Percentiles rank a stretch among this genome's conserved stretches.
Evolutionary conservation across 2,797 vertebrate species (phyloP).

Genomic region (Atherinosoma microstoma): DNA sequence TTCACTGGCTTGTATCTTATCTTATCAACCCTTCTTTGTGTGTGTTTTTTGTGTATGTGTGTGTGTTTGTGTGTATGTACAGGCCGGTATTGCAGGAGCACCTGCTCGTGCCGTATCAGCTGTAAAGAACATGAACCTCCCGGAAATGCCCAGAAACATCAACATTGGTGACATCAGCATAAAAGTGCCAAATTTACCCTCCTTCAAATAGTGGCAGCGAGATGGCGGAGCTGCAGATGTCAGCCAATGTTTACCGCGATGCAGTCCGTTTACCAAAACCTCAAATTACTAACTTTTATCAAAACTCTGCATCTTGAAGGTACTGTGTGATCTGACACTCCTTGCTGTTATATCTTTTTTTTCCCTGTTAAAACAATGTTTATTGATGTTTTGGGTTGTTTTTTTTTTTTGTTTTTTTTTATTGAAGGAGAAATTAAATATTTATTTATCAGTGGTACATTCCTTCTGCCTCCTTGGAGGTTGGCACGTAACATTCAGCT

Average conservation of each 20-base stretch:
- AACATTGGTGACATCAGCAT: slow-evolving; percentile 99
- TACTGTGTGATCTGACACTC: slow-evolving; percentile 84
- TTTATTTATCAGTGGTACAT: slow-evolving; percentile 89
- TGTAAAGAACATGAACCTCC: slow-evolving; percentile 99
- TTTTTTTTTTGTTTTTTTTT: slow-evolving; percentile 78
- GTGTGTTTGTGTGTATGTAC: slow-evolving; percentile 74
- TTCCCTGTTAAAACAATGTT: slow-evolving; percentile 76
- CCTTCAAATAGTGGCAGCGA: slow-evolving; percentile 94
- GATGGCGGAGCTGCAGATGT: slow-evolving; percentile 82
- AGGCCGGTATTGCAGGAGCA: slow-evolving; percentile 98
- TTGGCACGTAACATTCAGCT: slow-evolving; percentile 81
- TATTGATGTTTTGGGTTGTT: slow-evolving; percentile 68
- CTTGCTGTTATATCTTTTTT: slow-evolving; percentile 68
- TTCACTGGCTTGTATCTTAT: slow-evolving; percentile 59
- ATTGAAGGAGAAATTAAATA: slow-evolving; percentile 79
- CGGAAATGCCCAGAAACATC: slow-evolving; percentile 99
- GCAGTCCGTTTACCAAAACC: slow-evolving; percentile 90
- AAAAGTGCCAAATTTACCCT: slow-evolving; percentile 99
- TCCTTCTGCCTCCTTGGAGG: slow-evolving; percentile 83
- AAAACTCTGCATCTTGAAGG: slow-evolving; percentile 84
- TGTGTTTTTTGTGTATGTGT: slow-evolving; percentile 50
- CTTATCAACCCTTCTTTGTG: slow-evolving; percentile 69
- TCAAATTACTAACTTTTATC: slow-evolving; percentile 83
- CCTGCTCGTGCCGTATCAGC: slow-evolving; percentile 98
- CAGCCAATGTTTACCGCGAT: slow-evolving; percentile 85